Percentiles rank a stretch among this genome's conserved stretches.
These are phyloP conservation scores for Nephrotoma appendiculata DNA, from an alignment of 2,888 invertebrate species.

Conservation along the genomic window DNA sequence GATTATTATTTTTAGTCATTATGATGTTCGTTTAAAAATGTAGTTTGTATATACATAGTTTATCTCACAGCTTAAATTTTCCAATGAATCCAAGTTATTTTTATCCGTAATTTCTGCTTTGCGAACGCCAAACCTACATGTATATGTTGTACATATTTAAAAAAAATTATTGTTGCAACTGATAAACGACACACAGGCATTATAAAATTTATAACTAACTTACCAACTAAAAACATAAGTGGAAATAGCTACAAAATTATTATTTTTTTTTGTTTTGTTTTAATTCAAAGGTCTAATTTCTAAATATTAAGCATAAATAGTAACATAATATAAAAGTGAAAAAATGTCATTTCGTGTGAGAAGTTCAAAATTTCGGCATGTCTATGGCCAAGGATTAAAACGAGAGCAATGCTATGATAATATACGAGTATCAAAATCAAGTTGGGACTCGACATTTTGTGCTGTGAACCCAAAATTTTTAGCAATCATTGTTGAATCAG, in stretches of 20 bases:
- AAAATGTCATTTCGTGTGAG: conserved; percentile 93
- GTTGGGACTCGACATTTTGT: conserved; percentile 97
- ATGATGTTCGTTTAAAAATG: neutral
- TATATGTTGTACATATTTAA: neutral
- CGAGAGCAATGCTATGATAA: conserved; percentile 97
- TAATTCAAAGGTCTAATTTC: neutral
- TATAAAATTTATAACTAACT: neutral
- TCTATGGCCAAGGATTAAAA: conserved; percentile 71
- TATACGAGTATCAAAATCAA: conserved; percentile 90
- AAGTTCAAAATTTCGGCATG: conserved; percentile 96
- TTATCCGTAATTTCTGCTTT: neutral
- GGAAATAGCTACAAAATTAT: neutral
- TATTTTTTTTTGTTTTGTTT: neutral
- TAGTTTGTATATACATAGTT: neutral
- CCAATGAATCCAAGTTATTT: neutral
- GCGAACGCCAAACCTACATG: no score
- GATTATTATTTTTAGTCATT: neutral
- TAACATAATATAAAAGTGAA: neutral
- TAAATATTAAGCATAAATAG: neutral
- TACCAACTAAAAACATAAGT: neutral
- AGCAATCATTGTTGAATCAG: conserved; percentile 93
- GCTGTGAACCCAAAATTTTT: conserved; percentile 96
- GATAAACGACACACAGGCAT: neutral
- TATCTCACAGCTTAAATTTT: neutral
- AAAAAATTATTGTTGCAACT: neutral